A percentile compares a stretch with the other conserved stretches of the same genome.
Conservation (phyloP, 2,797 vertebrate genomes). For the Mormyrus proboscirostris region DNA sequence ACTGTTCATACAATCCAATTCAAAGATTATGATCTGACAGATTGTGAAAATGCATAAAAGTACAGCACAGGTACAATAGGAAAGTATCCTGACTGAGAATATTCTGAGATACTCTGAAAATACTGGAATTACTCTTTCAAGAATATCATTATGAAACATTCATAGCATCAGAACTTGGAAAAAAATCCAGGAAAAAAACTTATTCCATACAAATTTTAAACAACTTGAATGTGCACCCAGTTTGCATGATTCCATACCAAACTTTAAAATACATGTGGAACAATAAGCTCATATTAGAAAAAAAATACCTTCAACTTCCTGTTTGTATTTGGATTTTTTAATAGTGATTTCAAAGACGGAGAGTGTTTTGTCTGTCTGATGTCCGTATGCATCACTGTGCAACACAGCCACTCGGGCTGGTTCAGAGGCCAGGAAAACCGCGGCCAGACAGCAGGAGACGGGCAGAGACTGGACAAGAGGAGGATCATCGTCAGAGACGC, state of each 20-base stretch:
- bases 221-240: background rate
- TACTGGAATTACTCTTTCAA: background rate
- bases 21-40: background rate
- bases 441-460: conserved; percentile 42
- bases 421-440: conserved; percentile 59
- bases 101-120: background rate
- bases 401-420: conserved; percentile 56
- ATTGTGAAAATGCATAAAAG: background rate
- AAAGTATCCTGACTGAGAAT: background rate
- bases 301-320: conserved; percentile 45
- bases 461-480: conserved; percentile 48
- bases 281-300: background rate
- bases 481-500: conserved; percentile 49
- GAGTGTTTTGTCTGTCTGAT: conserved; percentile 34
- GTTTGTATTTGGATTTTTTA: conserved; percentile 55
- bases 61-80: background rate
- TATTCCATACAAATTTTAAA: background rate
- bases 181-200: background rate
- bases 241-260: background rate
- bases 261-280: background rate
- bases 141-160: background rate
- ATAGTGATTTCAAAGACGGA: conserved; percentile 53
- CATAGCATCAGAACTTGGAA: background rate
- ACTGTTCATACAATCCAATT: background rate
- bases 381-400: conserved; percentile 23